Percentiles rank a stretch among this genome's conserved stretches.
phyloP scores from a whole-genome alignment of 2,888 invertebrate species.

The Hermaeophaga mercurialis region DNA sequence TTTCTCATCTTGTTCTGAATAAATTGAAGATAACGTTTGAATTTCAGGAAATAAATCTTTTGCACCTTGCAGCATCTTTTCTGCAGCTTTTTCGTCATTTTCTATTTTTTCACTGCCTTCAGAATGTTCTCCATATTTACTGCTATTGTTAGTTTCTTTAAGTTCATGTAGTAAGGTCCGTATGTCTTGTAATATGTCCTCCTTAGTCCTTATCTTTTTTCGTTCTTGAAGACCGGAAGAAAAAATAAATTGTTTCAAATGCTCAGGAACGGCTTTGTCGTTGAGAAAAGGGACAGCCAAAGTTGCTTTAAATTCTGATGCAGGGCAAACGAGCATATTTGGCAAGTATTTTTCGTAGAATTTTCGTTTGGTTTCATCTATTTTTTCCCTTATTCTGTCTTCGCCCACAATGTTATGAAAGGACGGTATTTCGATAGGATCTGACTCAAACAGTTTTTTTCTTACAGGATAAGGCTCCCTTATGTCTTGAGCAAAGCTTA shows the following conservation, averaged over 20 bases:
- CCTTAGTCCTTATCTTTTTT: background rate
- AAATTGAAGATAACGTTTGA: background rate
- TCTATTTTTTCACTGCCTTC: no score
- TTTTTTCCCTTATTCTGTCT: background rate
- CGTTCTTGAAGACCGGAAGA: background rate
- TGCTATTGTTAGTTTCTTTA: background rate
- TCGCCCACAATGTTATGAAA: background rate
- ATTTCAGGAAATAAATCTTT: constrained; percentile 1
- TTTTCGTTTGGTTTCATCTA: background rate
- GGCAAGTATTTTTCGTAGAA: background rate
- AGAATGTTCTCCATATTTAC: no score
- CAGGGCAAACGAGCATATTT: background rate
- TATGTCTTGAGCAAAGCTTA: no score
- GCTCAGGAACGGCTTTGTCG: background rate
- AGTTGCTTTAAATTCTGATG: background rate
- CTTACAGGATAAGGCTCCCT: no score
- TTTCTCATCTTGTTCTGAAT: no score
- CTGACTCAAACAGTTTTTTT: background rate
- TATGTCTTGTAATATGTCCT: background rate
- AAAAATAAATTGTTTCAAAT: background rate
- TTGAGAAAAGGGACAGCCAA: background rate
- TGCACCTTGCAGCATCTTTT: background rate
- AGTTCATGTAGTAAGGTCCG: background rate
- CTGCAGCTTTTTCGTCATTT: no score
- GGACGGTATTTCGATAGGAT: background rate